Evolutionary conservation across 2,888 invertebrate genomes (phyloP).

Genomic region (Drosophila yooni): DNA sequence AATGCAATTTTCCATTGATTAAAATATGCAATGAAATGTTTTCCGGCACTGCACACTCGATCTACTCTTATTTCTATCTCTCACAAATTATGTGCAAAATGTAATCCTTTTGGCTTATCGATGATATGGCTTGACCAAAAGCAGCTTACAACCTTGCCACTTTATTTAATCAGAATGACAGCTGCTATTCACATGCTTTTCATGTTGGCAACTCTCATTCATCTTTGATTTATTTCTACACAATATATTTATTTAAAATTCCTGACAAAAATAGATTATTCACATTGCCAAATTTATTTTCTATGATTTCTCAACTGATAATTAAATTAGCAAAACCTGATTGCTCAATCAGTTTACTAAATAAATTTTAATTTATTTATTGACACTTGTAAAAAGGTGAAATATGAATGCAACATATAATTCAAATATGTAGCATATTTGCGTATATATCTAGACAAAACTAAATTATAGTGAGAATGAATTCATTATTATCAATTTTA

Average conservation of each 20-base stretch:
- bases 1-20: slow-evolving; percentile 77
- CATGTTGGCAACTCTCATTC: slow-evolving; percentile 13
- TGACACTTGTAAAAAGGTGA: neutral
- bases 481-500: neutral
- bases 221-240: slow-evolving; percentile 7
- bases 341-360: neutral
- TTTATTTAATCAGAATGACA: slow-evolving; percentile 34
- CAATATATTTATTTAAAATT: slow-evolving; percentile 9
- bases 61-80: slow-evolving; percentile 32
- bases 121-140: slow-evolving; percentile 13
- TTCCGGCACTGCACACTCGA: slow-evolving; percentile 47
- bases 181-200: slow-evolving; percentile 3
- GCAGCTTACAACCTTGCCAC: slow-evolving; percentile 43
- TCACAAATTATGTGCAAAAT: slow-evolving; percentile 33
- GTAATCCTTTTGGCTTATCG: slow-evolving; percentile 28
- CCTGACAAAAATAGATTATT: neutral
- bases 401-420: neutral
- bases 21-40: slow-evolving; percentile 78
- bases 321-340: neutral
- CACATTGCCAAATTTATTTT: neutral
- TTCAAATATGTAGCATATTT: neutral
- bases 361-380: neutral
- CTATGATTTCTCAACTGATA: slow-evolving; percentile 1
- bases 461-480: neutral
- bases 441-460: too few species aligned